Percentiles rank a stretch among this genome's conserved stretches.
These are phyloP conservation scores for Aleiodes sp. DNA, from an alignment of 1,140 invertebrate genomes.

Conservation along the genomic window DNA sequence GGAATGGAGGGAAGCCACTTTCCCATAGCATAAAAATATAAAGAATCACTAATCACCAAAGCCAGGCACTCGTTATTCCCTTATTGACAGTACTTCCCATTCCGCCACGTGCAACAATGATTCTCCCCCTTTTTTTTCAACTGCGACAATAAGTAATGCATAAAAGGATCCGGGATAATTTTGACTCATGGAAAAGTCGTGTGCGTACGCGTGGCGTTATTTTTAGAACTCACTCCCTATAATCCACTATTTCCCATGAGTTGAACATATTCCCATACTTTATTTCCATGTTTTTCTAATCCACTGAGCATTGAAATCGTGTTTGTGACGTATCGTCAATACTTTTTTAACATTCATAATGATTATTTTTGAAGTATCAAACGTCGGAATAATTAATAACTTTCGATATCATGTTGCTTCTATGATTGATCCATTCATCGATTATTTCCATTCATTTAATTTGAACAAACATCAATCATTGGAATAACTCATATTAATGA, in stretches of 20 bases:
- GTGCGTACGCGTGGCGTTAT: constrained; percentile 10
- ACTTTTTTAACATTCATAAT: not conserved
- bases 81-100: not conserved
- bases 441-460: constrained; percentile 21
- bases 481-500: not conserved
- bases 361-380: not conserved
- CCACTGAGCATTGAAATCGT: not conserved
- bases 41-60: not conserved
- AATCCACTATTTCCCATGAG: not conserved
- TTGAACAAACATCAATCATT: constrained; percentile 9
- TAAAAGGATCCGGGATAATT: too few relatives aligned
- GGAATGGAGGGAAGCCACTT: not conserved
- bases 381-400: not conserved
- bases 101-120: constrained; percentile 7
- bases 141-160: not conserved
- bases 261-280: not conserved
- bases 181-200: not conserved
- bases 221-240: not conserved
- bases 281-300: not conserved
- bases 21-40: constrained; percentile 7
- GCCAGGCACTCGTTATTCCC: not conserved
- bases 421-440: constrained; percentile 2
- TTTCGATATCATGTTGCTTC: not conserved
- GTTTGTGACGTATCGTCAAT: too few relatives aligned
- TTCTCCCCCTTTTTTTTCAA: too few relatives aligned